These are phyloP conservation scores for Spea multiplicata DNA, from an alignment of 2,113 vertebrate genomes.

Conservation along the genomic window DNA sequence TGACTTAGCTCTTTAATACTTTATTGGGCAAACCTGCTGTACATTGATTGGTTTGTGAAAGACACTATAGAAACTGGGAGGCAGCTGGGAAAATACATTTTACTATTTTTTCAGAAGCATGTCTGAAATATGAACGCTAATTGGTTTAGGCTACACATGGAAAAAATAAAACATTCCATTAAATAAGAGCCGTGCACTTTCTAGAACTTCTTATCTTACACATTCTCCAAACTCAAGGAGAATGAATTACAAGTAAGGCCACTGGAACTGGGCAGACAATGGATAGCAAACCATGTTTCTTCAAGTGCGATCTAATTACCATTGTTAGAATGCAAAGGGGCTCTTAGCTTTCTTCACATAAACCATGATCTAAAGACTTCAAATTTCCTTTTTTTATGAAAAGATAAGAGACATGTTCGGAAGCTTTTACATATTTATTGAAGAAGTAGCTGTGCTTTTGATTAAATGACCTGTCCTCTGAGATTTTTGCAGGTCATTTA, in stretches of 20 bases:
- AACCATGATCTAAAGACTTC: constrained; percentile 15
- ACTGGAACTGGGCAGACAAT: constrained; percentile 8
- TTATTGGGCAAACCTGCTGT: no score
- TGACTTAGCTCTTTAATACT: no score
- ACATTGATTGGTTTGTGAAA: no score
- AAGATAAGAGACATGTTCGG: constrained; percentile 21
- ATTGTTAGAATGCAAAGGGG: constrained; percentile 22
- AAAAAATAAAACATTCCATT: no score
- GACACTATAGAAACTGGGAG: no score
- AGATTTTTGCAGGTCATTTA: constrained; percentile 32
- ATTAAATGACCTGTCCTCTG: constrained; percentile 25
- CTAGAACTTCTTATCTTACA: not conserved
- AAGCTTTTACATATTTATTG: constrained; percentile 22
- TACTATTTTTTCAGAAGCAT: no score
- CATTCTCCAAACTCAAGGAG: not conserved
- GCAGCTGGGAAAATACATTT: no score
- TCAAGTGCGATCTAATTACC: constrained; percentile 1
- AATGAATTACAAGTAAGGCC: not conserved
- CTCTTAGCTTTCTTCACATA: constrained; percentile 23
- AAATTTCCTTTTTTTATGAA: not conserved
- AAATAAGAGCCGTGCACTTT: not conserved
- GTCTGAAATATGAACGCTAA: no score
- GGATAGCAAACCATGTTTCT: constrained; percentile 1
- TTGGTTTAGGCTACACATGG: no score
- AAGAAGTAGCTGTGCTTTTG: constrained; percentile 12